phyloP scores from a whole-genome alignment of 1,140 invertebrate genomes.

The Sipha flava region DNA sequence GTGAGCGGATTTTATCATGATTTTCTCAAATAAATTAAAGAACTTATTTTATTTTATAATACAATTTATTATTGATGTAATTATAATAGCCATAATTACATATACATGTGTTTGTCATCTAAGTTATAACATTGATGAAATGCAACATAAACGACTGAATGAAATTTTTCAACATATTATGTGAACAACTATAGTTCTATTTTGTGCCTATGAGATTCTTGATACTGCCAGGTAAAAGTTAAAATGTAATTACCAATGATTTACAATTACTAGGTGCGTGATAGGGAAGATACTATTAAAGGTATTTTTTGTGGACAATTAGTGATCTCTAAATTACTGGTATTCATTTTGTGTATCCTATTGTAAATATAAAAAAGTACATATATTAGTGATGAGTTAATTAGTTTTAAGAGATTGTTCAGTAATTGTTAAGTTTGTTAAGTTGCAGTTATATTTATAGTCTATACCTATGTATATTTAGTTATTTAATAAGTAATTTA shows the following conservation, averaged over 20 bases:
- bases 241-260: background rate
- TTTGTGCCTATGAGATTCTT: background rate
- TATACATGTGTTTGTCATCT: too few species aligned
- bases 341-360: conserved; percentile 32
- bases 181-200: background rate
- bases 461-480: conserved; percentile 4
- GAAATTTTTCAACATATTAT: background rate
- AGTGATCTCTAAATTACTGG: conserved; percentile 28
- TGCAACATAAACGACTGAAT: conserved; percentile 5
- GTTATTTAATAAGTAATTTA: conserved; percentile 7
- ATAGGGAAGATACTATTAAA: background rate
- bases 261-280: background rate
- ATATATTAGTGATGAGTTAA: conserved; percentile 17
- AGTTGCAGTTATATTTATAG: conserved; percentile 28
- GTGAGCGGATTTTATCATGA: too few species aligned
- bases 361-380: conserved; percentile 5
- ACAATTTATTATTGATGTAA: background rate
- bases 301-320: conserved; percentile 12
- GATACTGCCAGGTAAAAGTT: conserved; percentile 4
- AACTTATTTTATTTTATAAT: background rate
- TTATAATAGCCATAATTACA: background rate
- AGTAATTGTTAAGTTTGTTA: conserved; percentile 28
- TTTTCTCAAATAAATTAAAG: background rate
- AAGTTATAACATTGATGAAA: background rate
- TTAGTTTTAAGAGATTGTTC: conserved; percentile 31